Evolutionary conservation across 2,113 vertebrate species (phyloP).

Genomic region (Cynoglossus semilaevis): DNA sequence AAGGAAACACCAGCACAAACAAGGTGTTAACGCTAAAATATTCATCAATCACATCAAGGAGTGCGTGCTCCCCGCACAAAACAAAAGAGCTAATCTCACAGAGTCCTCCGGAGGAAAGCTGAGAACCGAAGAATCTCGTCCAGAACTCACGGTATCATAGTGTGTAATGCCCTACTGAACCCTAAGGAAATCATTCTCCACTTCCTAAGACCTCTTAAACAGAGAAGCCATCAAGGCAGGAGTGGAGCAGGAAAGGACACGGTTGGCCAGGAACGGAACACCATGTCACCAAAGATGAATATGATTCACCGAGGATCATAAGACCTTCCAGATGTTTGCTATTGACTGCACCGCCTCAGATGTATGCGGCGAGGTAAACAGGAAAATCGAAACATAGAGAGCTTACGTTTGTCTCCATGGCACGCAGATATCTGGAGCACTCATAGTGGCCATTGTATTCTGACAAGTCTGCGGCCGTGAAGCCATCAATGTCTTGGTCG

Average conservation of each 20-base stretch:
- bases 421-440: constrained; percentile 78
- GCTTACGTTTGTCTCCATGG: constrained; percentile 74
- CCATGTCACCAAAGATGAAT: constrained; percentile 44
- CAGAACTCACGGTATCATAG: constrained; percentile 28
- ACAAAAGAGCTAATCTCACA: constrained; percentile 57
- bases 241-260: constrained; percentile 31
- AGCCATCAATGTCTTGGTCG: constrained; percentile 78
- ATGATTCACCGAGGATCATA: constrained; percentile 37
- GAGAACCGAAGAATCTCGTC: constrained; percentile 37
- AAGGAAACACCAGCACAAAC: constrained; percentile 34
- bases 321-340: constrained; percentile 58
- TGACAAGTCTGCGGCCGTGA: constrained; percentile 79
- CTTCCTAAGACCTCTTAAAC: constrained; percentile 34
- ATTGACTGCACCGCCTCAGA: constrained; percentile 24
- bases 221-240: constrained; percentile 45
- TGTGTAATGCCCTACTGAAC: constrained; percentile 40
- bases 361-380: constrained; percentile 22
- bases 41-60: constrained; percentile 56
- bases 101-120: constrained; percentile 33
- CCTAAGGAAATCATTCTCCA: constrained; percentile 37
- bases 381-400: neutral
- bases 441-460: constrained; percentile 81
- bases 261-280: constrained; percentile 31
- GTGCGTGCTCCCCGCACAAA: constrained; percentile 46
- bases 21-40: constrained; percentile 63